Base-by-base conservation (phyloP, 2,797 vertebrate genomes). In the Alca torda region DNA sequence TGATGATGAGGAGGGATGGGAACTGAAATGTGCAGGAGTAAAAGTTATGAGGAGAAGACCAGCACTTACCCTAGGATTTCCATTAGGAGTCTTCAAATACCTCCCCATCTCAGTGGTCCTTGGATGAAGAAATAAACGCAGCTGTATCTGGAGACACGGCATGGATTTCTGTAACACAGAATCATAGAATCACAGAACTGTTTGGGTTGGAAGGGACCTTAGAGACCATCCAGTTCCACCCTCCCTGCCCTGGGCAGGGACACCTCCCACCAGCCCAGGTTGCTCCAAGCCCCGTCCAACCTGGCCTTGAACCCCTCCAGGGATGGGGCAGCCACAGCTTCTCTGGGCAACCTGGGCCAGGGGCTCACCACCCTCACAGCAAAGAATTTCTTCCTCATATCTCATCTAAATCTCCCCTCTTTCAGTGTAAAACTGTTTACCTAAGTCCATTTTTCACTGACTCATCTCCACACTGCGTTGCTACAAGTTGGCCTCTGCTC, bases 401-500 rank as follows among this genome's bases (percentile, higher is more conserved):
- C 41, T 64, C 10, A 31, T 31, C 19, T 45, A 9, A 33, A 45
- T 24, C 41, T n/a, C 6, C 41, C 31, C 30, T 65, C 21, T 65
- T 45, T 9, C 63, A 65, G 63, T 33, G 43, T 65, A 33, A 45
- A 33, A 37, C 61, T 26, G 69, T 84, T 90, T 79, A 91, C 85
- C 77, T 18, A 37, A 4, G 19, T 45, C 87, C 93, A 63, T 45
- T 73, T 91, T 39, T 76, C 87, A 74, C 90, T 95, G 93, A 97
- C 94, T 96, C 95, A 92, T 87, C 91, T 64, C 80, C 74, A 70
- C 3, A 0, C 74, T 3, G 6, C 5, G 2, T 51, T 87, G 75
- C 91, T 89, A 64, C 87, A 93, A 76, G 73, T 41, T 90, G 90
- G 93, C 74, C 85, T 84, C 80, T 87, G 80, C 83, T 81, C 4